phyloP scores from a whole-genome alignment of 1,140 invertebrate species.

The Drosophila persimilis region DNA sequence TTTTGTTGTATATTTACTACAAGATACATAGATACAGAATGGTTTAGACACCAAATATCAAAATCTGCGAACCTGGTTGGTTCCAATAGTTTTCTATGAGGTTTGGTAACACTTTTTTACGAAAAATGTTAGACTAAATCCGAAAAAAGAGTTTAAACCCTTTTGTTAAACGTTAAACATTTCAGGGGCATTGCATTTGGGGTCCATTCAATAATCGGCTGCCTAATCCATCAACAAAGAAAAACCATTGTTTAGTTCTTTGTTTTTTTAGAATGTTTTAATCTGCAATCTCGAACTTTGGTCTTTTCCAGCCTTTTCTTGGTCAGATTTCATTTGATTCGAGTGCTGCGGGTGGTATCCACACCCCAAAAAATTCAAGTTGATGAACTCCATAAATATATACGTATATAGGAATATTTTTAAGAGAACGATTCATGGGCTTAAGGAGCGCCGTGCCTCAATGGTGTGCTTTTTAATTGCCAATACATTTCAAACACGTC shows the following conservation, averaged over 20 bases:
- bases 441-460: slow-evolving; percentile 29
- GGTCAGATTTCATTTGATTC: slow-evolving; percentile 13
- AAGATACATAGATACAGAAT: too few relatives aligned
- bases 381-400: slow-evolving; percentile 71
- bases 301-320: slow-evolving; percentile 12
- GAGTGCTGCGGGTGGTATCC: slow-evolving; percentile 17
- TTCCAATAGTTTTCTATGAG: too few relatives aligned
- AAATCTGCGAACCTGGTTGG: too few relatives aligned
- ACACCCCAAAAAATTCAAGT: slow-evolving; percentile 38
- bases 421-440: slow-evolving; percentile 30
- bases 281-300: slow-evolving; percentile 5
- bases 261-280: neutral
- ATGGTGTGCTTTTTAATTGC: slow-evolving; percentile 68
- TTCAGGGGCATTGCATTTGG: too few relatives aligned
- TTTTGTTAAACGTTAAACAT: too few relatives aligned
- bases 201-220: too few relatives aligned
- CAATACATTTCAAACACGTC: slow-evolving; percentile 71
- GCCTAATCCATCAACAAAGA: too few relatives aligned
- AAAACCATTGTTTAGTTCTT: neutral
- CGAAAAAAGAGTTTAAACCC: too few relatives aligned
- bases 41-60: too few relatives aligned
- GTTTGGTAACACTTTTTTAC: too few relatives aligned
- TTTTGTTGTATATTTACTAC: too few relatives aligned
- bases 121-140: too few relatives aligned
- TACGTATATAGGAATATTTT: neutral